A percentile compares a stretch with the other conserved stretches of the same genome.
phyloP scores from a whole-genome alignment of 2,113 vertebrate species.

The Pterocles orientalis region DNA sequence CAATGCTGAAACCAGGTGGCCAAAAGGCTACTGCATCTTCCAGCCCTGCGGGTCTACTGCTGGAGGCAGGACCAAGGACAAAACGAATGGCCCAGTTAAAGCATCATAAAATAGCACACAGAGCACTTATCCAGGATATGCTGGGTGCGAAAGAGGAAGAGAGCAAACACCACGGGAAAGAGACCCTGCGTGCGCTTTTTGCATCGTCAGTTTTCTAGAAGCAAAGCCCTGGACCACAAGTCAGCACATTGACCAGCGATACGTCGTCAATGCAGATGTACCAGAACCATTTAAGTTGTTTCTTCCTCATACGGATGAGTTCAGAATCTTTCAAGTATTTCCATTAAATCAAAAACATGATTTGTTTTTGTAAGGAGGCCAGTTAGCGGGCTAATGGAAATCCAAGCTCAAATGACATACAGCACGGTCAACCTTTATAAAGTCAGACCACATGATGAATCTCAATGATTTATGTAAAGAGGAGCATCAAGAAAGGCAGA shows the following conservation, averaged over 20 bases:
- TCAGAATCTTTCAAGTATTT: neutral
- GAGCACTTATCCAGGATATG: accelerated
- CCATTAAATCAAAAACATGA: neutral
- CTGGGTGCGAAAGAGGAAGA: neutral
- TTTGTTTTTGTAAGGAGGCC: no score
- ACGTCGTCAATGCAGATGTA: neutral
- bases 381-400: neutral
- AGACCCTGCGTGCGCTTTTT: accelerated
- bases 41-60: neutral
- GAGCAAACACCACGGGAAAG: neutral
- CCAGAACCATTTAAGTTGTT: neutral
- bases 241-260: neutral
- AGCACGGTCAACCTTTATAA: neutral
- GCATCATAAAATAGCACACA: accelerated
- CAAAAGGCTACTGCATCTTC: neutral
- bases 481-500: neutral
- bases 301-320: neutral
- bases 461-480: neutral
- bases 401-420: neutral
- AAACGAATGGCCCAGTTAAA: neutral
- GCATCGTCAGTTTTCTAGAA: neutral
- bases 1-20: neutral
- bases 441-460: neutral
- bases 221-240: neutral
- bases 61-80: neutral